Base-by-base conservation (phyloP, 1,140 invertebrate genomes). In the Bombus superbus region DNA sequence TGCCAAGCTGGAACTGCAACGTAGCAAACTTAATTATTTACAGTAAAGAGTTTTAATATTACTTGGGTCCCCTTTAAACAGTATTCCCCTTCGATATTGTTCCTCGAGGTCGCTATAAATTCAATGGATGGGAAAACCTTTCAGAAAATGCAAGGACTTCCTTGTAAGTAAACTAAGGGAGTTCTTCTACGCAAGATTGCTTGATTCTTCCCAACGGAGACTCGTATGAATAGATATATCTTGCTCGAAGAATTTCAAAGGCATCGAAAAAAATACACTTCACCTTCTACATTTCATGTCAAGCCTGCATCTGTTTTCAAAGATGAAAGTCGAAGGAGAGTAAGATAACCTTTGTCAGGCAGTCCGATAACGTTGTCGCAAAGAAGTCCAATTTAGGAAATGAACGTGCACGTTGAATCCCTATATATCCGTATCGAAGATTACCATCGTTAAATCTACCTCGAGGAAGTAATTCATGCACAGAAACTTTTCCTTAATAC, bases 111-210 rank as follows among this genome's bases (percentile, higher is more conserved):
- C 15, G 13, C 28, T 44, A 42, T 62, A 42, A 62, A 44, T 72
- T 81, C 69, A 40, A 71, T 35, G 35, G 42, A 15, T 28, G n/a
- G 78, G 28, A 35, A 53, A 80, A 47, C 44, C 35, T 69, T 80
- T 53, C 25, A 40, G 32, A 80, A 68, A 69, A 40, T 62, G 8
- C 25, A 32, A n/a, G 13, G 3, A 47, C 42, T 38, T n/a, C 15
- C 44, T 32, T 32, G 32, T 32, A 11, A 28, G 22, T 22, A 53
- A 35, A n/a, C 32, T 47, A 38, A 79, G 35, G 5, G 13, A 32
- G 32, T 28, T 32, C 11, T 66, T 66, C 38, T 68, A 66, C 38
- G 40, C 44, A 53, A 53, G n/a, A 15, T 38, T 42, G 11, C 25
- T 59, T 18, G 10, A 76, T n/a, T 40, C 28, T 18, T 47, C 11